Percentiles rank a stretch among this genome's conserved stretches.
Evolutionary conservation across 2,888 invertebrate species (phyloP).

Genomic region (Embidobia sp.): DNA sequence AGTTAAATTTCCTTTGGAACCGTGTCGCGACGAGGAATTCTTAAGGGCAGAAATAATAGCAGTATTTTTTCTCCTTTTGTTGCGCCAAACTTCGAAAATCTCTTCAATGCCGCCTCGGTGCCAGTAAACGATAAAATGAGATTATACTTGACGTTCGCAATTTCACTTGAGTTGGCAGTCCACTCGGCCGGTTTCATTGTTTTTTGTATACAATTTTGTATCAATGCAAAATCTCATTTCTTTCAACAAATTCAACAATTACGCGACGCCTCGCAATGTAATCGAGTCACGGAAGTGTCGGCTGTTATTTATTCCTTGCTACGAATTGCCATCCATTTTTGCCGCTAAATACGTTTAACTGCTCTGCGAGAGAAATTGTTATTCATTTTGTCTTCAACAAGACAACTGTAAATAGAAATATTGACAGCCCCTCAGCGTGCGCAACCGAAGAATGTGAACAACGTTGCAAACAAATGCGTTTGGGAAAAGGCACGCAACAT

Average conservation of each 20-base stretch:
- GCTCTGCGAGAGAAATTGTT: slow-evolving; percentile 31
- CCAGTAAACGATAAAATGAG: slow-evolving; percentile 45
- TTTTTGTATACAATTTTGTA: slow-evolving; percentile 33
- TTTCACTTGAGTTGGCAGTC: slow-evolving; percentile 26
- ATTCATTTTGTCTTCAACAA: slow-evolving; percentile 24
- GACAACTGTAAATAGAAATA: slow-evolving; percentile 41
- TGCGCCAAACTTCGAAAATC: slow-evolving; percentile 43
- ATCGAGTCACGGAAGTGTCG: slow-evolving; percentile 26
- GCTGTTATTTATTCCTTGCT: slow-evolving; percentile 29
- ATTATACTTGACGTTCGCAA: slow-evolving; percentile 37
- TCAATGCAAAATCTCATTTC: slow-evolving; percentile 44
- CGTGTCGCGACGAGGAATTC: slow-evolving; percentile 37
- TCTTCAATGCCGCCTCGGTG: slow-evolving; percentile 40
- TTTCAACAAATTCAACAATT: slow-evolving; percentile 52
- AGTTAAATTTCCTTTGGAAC: slow-evolving; percentile 30
- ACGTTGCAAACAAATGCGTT: too few relatives aligned
- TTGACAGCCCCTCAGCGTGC: too few relatives aligned
- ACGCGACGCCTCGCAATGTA: slow-evolving; percentile 39
- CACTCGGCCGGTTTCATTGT: slow-evolving; percentile 26
- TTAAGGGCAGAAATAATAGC: slow-evolving; percentile 34
- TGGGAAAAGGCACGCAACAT: too few relatives aligned
- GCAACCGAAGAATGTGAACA: slow-evolving; percentile 10
- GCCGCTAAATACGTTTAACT: slow-evolving; percentile 30
- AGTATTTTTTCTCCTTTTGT: slow-evolving; percentile 31
- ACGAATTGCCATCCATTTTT: slow-evolving; percentile 41